A percentile compares a stretch with the other conserved stretches of the same genome.
Conservation (phyloP, 2,113 vertebrate genomes). For the Poecilia latipinna region DNA sequence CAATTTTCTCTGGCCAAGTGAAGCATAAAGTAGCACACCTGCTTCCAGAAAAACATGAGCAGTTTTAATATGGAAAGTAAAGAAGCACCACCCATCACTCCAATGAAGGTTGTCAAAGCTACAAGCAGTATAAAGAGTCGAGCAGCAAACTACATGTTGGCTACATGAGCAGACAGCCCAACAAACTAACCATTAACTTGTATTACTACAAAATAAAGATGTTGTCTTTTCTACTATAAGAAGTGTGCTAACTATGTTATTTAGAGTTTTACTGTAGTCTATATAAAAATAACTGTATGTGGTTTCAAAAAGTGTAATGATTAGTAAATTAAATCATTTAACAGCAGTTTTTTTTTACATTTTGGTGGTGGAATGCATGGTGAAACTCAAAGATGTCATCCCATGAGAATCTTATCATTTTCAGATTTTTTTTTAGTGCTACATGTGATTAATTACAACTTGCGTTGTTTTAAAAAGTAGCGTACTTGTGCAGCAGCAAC, state of each 20-base stretch:
- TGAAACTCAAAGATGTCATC: background rate
- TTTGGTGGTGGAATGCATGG: no score
- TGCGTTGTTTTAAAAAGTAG: background rate
- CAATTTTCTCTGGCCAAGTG: background rate
- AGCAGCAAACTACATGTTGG: background rate
- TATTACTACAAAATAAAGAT: no score
- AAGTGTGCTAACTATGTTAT: no score
- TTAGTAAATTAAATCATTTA: no score
- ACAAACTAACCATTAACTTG: background rate
- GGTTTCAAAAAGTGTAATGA: no score
- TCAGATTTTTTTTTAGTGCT: no score
- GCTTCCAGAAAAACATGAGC: background rate
- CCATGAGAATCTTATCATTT: background rate
- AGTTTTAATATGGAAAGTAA: background rate
- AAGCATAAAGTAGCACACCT: background rate
- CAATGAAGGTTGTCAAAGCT: no score
- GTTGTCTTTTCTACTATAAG: no score
- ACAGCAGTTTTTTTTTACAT: no score
- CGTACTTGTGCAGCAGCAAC: background rate
- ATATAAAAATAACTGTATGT: no score
- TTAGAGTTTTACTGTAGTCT: no score
- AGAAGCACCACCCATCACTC: background rate
- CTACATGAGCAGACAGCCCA: background rate
- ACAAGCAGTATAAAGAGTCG: background rate
- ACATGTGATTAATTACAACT: background rate